phyloP scores from a whole-genome alignment of 2,888 invertebrate species.

The Rhagium mordax region DNA sequence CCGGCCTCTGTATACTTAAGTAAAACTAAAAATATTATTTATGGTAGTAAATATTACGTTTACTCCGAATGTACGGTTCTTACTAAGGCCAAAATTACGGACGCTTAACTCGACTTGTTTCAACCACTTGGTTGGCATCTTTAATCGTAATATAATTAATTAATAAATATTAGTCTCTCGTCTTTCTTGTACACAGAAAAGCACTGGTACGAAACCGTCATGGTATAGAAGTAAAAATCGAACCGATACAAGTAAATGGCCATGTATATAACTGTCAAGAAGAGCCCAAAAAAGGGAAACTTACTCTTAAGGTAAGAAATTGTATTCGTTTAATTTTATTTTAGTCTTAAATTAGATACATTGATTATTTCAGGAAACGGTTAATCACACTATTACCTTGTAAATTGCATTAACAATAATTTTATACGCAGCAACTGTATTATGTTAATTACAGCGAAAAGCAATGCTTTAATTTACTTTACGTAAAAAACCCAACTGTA shows the following conservation, averaged over 20 bases:
- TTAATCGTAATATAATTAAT: neutral
- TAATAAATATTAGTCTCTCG: neutral
- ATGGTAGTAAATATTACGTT: no score
- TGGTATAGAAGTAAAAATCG: constrained; percentile 52
- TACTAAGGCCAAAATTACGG: no score
- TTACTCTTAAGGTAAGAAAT: constrained; percentile 50
- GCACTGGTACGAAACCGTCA: constrained; percentile 54
- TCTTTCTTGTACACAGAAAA: constrained; percentile 50
- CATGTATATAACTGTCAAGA: constrained; percentile 31
- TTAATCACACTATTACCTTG: neutral
- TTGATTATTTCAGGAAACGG: neutral
- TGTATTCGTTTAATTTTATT: no score
- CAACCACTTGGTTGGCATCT: no score
- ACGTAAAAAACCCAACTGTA: neutral
- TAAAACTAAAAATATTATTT: no score
- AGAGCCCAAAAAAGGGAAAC: constrained; percentile 51
- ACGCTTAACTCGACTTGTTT: no score
- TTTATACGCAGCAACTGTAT: neutral
- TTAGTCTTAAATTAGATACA: neutral
- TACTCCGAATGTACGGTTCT: no score
- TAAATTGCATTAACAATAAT: neutral
- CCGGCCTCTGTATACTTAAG: no score
- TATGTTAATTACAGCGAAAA: neutral
- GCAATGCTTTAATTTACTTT: neutral
- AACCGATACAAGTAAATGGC: constrained; percentile 37